These are phyloP conservation scores for Trochalopteron elliotii DNA, from an alignment of 2,113 vertebrate species.

Conservation along the genomic window DNA sequence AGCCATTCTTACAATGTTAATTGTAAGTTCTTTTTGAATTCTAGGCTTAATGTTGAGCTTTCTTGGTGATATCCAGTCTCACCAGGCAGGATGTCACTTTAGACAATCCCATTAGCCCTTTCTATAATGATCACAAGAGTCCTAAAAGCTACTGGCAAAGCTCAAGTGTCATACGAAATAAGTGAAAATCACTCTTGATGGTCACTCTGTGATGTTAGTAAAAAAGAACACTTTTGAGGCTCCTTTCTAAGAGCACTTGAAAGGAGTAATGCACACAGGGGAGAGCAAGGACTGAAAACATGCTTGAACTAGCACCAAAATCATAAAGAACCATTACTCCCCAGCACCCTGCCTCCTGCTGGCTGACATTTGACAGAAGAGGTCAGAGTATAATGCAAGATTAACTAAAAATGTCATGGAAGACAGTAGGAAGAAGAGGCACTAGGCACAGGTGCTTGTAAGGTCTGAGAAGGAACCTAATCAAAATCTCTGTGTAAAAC, in stretches of 20 bases:
- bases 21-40: background rate
- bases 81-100: background rate
- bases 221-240: background rate
- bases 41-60: background rate
- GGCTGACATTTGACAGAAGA: background rate
- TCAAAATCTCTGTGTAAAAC: background rate
- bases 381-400: background rate
- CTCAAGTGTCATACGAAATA: background rate
- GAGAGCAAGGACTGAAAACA: background rate
- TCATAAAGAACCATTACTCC: background rate
- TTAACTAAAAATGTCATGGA: background rate
- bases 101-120: background rate
- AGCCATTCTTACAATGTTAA: background rate
- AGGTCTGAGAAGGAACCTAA: background rate
- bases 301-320: background rate
- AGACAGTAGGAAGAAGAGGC: background rate
- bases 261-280: background rate
- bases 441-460: background rate
- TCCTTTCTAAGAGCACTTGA: background rate
- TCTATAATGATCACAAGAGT: background rate
- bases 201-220: background rate
- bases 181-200: background rate
- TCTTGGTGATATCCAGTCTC: background rate
- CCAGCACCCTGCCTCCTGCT: background rate
- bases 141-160: background rate